Conservation (phyloP, 2,797 vertebrate species). For the Chiroxiphia lanceolata region DNA sequence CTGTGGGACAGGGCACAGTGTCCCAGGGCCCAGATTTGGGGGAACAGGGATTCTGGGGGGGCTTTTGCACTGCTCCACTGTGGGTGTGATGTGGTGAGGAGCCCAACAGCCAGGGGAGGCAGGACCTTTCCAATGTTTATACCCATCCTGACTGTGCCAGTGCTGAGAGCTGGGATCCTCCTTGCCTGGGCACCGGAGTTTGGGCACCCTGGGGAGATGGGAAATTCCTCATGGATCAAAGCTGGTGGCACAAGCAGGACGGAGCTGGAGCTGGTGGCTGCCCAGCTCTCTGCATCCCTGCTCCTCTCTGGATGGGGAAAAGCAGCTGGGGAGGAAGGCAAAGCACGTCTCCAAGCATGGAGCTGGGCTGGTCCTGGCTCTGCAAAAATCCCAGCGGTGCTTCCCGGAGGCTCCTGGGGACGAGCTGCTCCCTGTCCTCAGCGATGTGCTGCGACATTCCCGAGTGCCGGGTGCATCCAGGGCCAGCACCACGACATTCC, state of each 20-base stretch:
- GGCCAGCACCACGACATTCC: neutral
- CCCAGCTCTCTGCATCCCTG: neutral
- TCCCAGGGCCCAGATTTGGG: neutral
- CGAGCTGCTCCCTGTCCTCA: neutral
- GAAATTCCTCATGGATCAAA: neutral
- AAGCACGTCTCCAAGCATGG: rapidly evolving
- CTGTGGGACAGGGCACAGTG: neutral
- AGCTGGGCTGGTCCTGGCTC: neutral
- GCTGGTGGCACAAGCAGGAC: neutral
- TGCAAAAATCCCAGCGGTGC: neutral
- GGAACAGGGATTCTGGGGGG: neutral
- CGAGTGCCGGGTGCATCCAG: neutral
- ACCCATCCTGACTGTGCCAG: rapidly evolving
- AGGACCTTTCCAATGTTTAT: rapidly evolving
- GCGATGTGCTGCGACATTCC: neutral
- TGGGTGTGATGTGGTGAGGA: neutral
- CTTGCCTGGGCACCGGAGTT: neutral
- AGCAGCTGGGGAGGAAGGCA: neutral
- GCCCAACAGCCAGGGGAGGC: neutral
- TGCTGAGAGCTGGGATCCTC: neutral
- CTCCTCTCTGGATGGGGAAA: neutral
- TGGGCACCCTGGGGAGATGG: neutral
- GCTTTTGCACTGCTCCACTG: rapidly evolving
- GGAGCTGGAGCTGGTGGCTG: neutral
- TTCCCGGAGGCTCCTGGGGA: neutral